These are phyloP conservation scores for Papilio demoleus DNA, from an alignment of 2,888 invertebrate species.

Conservation along the genomic window DNA sequence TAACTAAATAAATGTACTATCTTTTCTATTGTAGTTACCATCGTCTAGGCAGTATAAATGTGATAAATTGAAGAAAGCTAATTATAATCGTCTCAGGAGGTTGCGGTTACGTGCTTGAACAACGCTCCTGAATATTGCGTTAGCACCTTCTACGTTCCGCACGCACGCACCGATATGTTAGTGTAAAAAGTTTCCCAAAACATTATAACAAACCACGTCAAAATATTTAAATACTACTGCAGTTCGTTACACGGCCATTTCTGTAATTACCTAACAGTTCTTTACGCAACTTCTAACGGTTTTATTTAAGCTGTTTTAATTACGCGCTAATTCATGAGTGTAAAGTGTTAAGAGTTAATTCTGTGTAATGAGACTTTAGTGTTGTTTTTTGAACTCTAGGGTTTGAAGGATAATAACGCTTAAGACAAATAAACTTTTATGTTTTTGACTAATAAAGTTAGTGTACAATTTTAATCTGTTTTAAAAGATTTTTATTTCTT, in stretches of 20 bases:
- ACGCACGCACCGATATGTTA: slow-evolving; percentile 3
- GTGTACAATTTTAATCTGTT: too few species aligned
- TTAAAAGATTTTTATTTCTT: slow-evolving; percentile 6
- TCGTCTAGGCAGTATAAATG: neutral
- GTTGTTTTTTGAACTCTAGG: neutral
- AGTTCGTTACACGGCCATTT: slow-evolving; percentile 57
- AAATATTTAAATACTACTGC: slow-evolving; percentile 33
- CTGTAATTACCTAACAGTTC: slow-evolving; percentile 67
- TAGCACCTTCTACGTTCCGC: slow-evolving; percentile 26
- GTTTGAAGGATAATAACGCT: too few species aligned
- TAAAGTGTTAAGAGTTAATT: slow-evolving; percentile 55
- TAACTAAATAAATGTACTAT: neutral
- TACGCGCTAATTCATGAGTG: slow-evolving; percentile 60
- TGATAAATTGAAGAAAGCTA: slow-evolving; percentile 15
- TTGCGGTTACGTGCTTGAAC: neutral
- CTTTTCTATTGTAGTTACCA: neutral
- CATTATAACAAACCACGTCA: slow-evolving; percentile 6
- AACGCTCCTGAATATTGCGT: slow-evolving; percentile 6
- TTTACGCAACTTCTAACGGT: slow-evolving; percentile 52
- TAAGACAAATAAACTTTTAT: neutral
- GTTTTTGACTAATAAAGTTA: too few species aligned
- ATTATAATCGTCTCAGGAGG: slow-evolving; percentile 11
- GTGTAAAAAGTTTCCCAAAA: neutral
- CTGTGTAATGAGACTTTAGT: slow-evolving; percentile 47
- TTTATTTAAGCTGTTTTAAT: slow-evolving; percentile 57